Evolutionary conservation across 1,140 invertebrate species (phyloP).

Genomic region (Leptopilina boulardi): DNA sequence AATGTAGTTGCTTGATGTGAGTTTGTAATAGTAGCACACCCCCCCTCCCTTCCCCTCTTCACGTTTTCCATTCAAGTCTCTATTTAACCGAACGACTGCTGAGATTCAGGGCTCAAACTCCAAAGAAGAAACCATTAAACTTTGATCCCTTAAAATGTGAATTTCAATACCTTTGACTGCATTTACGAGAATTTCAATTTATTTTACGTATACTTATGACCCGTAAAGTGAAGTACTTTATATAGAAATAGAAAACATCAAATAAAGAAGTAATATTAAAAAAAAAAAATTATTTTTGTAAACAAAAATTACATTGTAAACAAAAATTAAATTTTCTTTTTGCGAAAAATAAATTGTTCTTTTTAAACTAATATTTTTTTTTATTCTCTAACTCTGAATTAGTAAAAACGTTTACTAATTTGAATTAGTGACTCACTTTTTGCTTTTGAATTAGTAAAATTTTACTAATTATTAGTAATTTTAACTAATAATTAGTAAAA

Average conservation of each 20-base stretch:
- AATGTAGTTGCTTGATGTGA: conserved; percentile 12
- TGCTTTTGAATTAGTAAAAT: too few relatives aligned
- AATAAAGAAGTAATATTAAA: too few relatives aligned
- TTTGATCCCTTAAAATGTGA: conserved; percentile 20
- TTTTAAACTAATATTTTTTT: too few relatives aligned
- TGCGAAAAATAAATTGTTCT: too few relatives aligned
- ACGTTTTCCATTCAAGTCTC: conserved; percentile 1
- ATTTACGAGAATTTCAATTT: conserved; percentile 21
- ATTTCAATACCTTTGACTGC: conserved; percentile 26
- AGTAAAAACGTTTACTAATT: too few relatives aligned
- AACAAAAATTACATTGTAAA: background rate
- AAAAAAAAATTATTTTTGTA: too few relatives aligned
- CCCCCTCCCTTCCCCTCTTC: too few relatives aligned
- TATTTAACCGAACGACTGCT: conserved; percentile 16
- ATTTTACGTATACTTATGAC: background rate
- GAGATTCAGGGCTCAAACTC: conserved; percentile 5
- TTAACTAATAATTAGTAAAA: too few relatives aligned
- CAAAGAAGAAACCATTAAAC: background rate
- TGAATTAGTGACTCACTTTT: too few relatives aligned
- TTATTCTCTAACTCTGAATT: too few relatives aligned
- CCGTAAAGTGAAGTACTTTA: background rate
- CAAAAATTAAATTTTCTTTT: too few relatives aligned
- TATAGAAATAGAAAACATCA: background rate
- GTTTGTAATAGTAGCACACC: conserved; percentile 7
- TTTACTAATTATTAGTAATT: too few relatives aligned